phyloP scores from a whole-genome alignment of 2,888 invertebrate genomes.

The Invenusta paracnida region DNA sequence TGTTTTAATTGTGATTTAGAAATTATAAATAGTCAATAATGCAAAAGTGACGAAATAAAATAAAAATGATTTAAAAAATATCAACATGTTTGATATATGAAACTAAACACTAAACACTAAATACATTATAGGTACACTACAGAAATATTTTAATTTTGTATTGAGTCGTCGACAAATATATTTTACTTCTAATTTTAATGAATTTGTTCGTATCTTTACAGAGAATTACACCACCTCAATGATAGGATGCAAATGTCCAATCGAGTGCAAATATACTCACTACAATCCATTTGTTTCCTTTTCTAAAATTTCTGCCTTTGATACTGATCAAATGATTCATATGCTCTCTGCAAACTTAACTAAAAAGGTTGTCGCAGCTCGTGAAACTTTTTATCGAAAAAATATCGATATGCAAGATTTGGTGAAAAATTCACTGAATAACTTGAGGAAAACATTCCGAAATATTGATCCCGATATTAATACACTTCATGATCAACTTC shows the following conservation, averaged over 20 bases:
- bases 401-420: background rate
- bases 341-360: background rate
- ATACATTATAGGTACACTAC: too few relatives aligned
- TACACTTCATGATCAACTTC: background rate
- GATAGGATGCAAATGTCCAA: background rate
- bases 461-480: background rate
- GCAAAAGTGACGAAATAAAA: too few relatives aligned
- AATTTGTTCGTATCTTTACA: too few relatives aligned
- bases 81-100: too few relatives aligned
- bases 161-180: too few relatives aligned
- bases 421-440: background rate
- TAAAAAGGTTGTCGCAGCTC: background rate
- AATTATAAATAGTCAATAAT: too few relatives aligned
- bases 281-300: background rate
- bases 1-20: too few relatives aligned
- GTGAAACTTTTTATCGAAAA: background rate
- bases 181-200: too few relatives aligned
- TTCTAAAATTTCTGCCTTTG: background rate
- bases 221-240: too few relatives aligned
- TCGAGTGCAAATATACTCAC: background rate
- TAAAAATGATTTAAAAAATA: too few relatives aligned
- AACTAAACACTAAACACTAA: too few relatives aligned
- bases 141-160: too few relatives aligned
- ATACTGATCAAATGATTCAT: background rate
- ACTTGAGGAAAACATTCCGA: background rate